phyloP scores from a whole-genome alignment of 2,113 vertebrate species.

The Balaeniceps rex region DNA sequence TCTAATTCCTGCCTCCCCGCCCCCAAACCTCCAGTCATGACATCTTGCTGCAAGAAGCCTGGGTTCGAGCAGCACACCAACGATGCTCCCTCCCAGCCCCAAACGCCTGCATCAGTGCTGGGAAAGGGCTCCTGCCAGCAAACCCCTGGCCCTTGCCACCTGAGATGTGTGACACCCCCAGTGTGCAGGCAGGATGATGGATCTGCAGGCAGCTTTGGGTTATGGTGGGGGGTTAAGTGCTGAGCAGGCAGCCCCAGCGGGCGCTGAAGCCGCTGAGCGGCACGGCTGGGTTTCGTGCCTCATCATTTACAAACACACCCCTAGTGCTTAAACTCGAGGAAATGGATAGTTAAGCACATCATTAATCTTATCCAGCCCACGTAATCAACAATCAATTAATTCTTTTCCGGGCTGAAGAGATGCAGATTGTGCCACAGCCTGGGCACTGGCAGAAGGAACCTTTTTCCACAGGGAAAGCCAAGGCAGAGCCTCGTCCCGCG shows the following conservation, averaged over 20 bases:
- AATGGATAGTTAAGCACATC: constrained; percentile 43
- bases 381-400: constrained; percentile 49
- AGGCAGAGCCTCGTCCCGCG: background rate
- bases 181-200: background rate
- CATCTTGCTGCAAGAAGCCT: background rate
- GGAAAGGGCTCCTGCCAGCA: background rate
- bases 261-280: background rate
- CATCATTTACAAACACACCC: background rate
- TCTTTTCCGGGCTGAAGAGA: background rate
- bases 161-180: fast-evolving
- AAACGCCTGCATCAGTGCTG: too few species aligned
- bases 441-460: background rate
- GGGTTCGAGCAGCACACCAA: background rate
- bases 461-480: background rate
- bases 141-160: background rate
- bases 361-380: constrained; percentile 43
- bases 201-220: background rate
- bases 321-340: background rate
- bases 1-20: background rate
- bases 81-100: background rate
- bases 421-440: background rate
- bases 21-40: background rate
- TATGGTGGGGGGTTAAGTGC: background rate
- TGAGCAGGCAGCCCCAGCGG: background rate
- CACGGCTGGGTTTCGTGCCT: background rate